These are phyloP conservation scores for Halcyon malimbica DNA, from an alignment of 2,113 vertebrate species.

Conservation along the genomic window DNA sequence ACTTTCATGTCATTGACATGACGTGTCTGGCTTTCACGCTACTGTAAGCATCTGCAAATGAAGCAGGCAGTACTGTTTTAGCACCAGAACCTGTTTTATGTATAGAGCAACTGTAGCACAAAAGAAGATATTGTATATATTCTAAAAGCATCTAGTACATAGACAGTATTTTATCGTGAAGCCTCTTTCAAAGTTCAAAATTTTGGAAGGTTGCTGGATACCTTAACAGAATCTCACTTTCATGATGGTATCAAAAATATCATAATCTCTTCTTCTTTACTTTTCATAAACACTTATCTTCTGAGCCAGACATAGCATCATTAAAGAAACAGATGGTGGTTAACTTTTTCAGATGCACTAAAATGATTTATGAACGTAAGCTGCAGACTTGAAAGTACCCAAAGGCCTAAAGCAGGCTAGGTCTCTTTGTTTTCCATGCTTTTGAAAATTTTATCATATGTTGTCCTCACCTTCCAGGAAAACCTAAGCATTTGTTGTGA, in stretches of 20 bases:
- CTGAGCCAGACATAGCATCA: neutral
- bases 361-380: neutral
- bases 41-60: neutral
- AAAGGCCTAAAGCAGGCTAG: neutral
- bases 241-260: neutral
- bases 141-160: neutral
- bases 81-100: neutral
- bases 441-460: neutral
- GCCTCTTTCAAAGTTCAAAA: neutral
- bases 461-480: constrained; percentile 7
- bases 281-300: neutral
- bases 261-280: neutral
- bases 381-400: neutral
- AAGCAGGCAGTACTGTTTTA: neutral
- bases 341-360: constrained; percentile 23
- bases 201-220: neutral
- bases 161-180: neutral
- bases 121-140: neutral
- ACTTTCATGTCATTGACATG: too few relatives aligned
- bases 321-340: constrained; percentile 33
- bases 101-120: neutral
- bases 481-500: neutral
- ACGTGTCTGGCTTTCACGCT: neutral
- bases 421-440: neutral
- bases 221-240: neutral